These are phyloP conservation scores for Mallotus villosus DNA, from an alignment of 2,797 vertebrate species.

Conservation along the genomic window DNA sequence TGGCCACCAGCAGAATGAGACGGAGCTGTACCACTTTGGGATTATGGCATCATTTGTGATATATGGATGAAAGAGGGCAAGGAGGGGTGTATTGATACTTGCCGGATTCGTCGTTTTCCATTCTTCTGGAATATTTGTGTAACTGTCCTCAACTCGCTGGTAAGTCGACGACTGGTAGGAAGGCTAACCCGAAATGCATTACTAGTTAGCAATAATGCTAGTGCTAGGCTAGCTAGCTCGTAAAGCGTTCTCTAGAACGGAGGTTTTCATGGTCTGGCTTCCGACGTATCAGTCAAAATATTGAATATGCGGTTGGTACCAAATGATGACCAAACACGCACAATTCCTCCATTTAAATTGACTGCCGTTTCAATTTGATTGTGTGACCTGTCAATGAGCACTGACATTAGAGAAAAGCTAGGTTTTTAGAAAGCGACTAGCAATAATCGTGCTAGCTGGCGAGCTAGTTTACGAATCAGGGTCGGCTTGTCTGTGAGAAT, in stretches of 20 bases:
- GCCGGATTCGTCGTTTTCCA: constrained; percentile 27
- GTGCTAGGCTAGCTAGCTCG: constrained; percentile 8
- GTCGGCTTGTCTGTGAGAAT: background rate
- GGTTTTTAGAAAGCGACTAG: no score
- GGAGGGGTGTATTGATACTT: constrained; percentile 22
- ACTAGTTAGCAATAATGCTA: constrained; percentile 26
- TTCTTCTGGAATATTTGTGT: constrained; percentile 33
- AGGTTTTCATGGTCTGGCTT: background rate
- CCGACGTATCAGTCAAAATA: background rate
- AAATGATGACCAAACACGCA: no score
- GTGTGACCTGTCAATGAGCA: background rate
- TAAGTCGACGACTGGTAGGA: constrained; percentile 49
- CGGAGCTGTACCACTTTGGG: constrained; percentile 51
- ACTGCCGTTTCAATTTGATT: background rate
- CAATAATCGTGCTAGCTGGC: no score
- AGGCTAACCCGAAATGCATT: constrained; percentile 19
- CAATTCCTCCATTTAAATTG: background rate
- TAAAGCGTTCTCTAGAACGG: constrained; percentile 21
- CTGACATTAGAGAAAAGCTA: no score
- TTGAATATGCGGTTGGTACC: background rate
- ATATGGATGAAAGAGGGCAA: constrained; percentile 59
- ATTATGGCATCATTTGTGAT: constrained; percentile 57
- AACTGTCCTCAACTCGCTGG: constrained; percentile 43
- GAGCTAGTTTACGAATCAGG: background rate
- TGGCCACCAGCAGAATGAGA: constrained; percentile 71